These are phyloP conservation scores for Athrips mouffetella DNA, from an alignment of 2,888 invertebrate species.

Conservation along the genomic window DNA sequence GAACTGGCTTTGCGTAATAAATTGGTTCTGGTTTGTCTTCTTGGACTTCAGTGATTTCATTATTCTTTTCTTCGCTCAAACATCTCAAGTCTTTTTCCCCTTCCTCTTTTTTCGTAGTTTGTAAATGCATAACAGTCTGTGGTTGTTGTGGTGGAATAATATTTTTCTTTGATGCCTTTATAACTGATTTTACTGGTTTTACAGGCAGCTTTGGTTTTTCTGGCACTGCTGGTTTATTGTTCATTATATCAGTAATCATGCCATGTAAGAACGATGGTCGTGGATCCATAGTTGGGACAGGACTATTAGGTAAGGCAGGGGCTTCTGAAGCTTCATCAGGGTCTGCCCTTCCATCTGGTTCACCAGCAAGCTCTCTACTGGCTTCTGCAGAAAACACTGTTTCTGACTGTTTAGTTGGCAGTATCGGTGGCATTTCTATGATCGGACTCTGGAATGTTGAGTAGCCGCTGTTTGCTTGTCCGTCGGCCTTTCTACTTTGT, in stretches of 20 bases:
- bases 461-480: slow-evolving; percentile 63
- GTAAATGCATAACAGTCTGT: slow-evolving; percentile 74
- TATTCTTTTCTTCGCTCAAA: slow-evolving; percentile 56
- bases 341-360: slow-evolving; percentile 92
- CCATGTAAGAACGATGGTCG: slow-evolving; percentile 86
- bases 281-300: slow-evolving; percentile 79
- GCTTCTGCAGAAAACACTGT: slow-evolving; percentile 75
- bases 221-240: slow-evolving; percentile 81
- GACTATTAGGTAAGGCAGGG: slow-evolving; percentile 83
- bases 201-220: slow-evolving; percentile 82
- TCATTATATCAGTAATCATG: slow-evolving; percentile 69
- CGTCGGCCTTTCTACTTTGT: slow-evolving; percentile 65
- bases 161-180: slow-evolving; percentile 65
- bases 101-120: slow-evolving; percentile 59
- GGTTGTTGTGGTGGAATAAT: slow-evolving; percentile 57
- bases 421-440: slow-evolving; percentile 68
- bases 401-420: slow-evolving; percentile 64
- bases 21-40: slow-evolving; percentile 62
- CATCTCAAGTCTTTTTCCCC: slow-evolving; percentile 46
- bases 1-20: slow-evolving; percentile 69
- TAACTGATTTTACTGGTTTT: slow-evolving; percentile 78
- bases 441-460: slow-evolving; percentile 72
- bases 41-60: slow-evolving; percentile 56
- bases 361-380: slow-evolving; percentile 88
- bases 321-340: slow-evolving; percentile 84